Evolutionary conservation across 2,797 vertebrate species (phyloP), one percentile per base, ranked within the genome.

Genomic region (Vireo griseus): DNA sequence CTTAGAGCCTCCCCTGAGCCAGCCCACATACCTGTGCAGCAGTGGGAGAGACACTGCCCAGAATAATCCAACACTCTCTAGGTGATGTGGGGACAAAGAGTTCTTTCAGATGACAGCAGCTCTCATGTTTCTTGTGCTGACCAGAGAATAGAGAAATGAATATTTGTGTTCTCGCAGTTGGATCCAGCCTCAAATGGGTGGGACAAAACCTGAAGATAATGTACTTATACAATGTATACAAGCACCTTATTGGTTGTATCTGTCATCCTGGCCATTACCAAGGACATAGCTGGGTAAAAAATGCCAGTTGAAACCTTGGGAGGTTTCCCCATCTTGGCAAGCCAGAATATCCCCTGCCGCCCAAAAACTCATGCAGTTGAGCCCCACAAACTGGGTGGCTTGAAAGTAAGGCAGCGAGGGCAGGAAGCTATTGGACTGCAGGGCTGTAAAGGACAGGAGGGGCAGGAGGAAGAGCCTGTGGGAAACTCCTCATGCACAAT

Each of bases 301-400:
- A 69, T 6, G 21, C 21, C n/a, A 55, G 4, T 5, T 31, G 44
- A 82, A 58, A 66, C 22, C 39, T 26, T 33, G 21, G 7, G 10
- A 74, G 8, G 15, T 51, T 52, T 66, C 35, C 31, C 8, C 19
- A 37, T 6, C 31, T 42, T 37, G 48, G 50, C 42, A 85, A 87
- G 39, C 11, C 50, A 68, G 29, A 13, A 31, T 24, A 3, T 9
- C 14, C 16, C 24, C 20, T 39, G 5, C 22, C 54, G 52, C 31
- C 50, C 42, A 82, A 71, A 67, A 5, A 25, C 31, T 55, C 3
- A 0, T 10, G 33, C 9, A 40, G 6, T 5, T n/a, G 45, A 81
- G 28, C 10, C 18, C n/a, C 21, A 14, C 0, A 0, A 51, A 24
- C 21, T 45, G 29, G 9, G 11, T 18, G n/a, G 11, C 11, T 24